A percentile compares a stretch with the other conserved stretches of the same genome.
Conservation (phyloP, 53 echinoderm and acorn worm genomes). For the Temnopleurus reevesii region DNA sequence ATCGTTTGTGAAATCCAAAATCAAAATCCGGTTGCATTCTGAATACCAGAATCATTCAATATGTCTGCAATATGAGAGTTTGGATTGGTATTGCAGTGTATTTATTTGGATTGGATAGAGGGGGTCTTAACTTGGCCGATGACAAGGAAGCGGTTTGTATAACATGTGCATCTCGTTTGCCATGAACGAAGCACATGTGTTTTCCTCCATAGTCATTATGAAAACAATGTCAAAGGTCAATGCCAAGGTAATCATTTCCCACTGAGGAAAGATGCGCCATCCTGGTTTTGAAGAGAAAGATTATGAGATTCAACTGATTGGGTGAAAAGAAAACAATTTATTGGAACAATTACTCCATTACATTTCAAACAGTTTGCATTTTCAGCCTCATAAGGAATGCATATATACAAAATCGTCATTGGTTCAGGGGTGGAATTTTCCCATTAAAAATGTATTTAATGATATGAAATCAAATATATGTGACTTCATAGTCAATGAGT, state of each 20-base stretch:
- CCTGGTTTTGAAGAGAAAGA: not conserved
- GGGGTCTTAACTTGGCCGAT: not conserved
- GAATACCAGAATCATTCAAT: not conserved
- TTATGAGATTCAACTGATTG: not conserved
- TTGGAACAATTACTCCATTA: not conserved
- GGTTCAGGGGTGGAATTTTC: too few relatives aligned
- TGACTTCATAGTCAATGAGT: too few relatives aligned
- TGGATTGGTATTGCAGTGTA: not conserved
- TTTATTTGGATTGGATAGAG: constrained; percentile 39
- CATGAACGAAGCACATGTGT: not conserved
- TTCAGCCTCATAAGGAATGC: too few relatives aligned
- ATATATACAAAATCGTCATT: too few relatives aligned
- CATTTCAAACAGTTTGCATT: too few relatives aligned
- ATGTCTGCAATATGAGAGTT: constrained; percentile 42
- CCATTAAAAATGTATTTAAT: too few relatives aligned
- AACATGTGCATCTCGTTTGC: constrained; percentile 50
- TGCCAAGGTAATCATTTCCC: constrained; percentile 48
- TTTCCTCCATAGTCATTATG: not conserved
- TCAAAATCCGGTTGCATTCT: not conserved
- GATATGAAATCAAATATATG: too few relatives aligned
- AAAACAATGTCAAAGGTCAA: constrained; percentile 51
- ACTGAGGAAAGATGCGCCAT: not conserved
- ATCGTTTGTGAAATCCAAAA: constrained; percentile 12
- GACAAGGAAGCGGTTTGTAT: constrained; percentile 15
- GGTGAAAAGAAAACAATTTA: not conserved